A percentile compares a stretch with the other conserved stretches of the same genome.
phyloP scores from a whole-genome alignment of 1,140 invertebrate species.

The Brachionus sp. region DNA sequence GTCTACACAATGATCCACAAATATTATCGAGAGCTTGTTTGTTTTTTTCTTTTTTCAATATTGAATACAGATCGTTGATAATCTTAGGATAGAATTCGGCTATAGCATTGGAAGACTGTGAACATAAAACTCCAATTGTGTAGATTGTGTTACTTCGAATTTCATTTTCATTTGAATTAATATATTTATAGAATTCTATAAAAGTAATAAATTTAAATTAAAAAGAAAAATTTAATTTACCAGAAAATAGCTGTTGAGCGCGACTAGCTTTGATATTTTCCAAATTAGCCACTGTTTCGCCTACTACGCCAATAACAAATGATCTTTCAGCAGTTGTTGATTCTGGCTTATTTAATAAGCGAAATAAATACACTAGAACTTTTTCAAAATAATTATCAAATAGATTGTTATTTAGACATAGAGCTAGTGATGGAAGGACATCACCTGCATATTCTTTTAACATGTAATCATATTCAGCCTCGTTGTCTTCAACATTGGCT shows the following conservation, averaged over 20 bases:
- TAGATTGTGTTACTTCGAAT: conserved; percentile 39
- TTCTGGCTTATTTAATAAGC: conserved; percentile 1
- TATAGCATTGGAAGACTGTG: background rate
- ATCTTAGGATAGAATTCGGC: conserved; percentile 5
- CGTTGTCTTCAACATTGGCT: background rate
- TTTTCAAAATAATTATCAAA: conserved; percentile 44
- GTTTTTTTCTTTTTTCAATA: conserved; percentile 28
- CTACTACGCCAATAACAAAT: conserved; percentile 42
- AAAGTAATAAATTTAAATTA: background rate
- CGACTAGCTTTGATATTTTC: background rate
- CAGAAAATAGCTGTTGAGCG: background rate
- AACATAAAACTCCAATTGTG: conserved; percentile 32
- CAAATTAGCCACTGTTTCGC: conserved; percentile 31
- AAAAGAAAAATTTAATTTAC: background rate
- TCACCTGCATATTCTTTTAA: conserved; percentile 44
- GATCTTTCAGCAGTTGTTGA: conserved; percentile 33
- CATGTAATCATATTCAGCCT: conserved; percentile 45
- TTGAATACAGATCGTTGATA: background rate
- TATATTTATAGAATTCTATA: conserved; percentile 33
- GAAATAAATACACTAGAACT: conserved; percentile 16
- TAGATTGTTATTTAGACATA: background rate
- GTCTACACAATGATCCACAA: conserved; percentile 28
- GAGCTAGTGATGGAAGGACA: conserved; percentile 29
- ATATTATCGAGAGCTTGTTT: conserved; percentile 43
- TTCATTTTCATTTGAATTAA: background rate